Base-by-base conservation (phyloP, 1,140 invertebrate genomes). In the Danaus melanippus region DNA sequence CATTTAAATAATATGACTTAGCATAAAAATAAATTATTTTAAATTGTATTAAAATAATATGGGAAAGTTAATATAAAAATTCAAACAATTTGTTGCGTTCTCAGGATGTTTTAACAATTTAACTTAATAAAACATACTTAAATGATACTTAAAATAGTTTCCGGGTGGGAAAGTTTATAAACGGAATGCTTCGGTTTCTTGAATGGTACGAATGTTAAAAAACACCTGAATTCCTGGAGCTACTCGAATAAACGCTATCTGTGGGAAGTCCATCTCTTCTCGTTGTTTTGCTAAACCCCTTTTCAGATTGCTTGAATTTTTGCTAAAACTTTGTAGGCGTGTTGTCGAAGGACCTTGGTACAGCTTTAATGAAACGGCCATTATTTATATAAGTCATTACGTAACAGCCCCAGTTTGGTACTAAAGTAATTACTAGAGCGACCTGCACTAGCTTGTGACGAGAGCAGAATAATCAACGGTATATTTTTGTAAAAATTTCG, bases 401-500 rank as follows among this genome's bases (percentile, higher is more conserved):
- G 21, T 32, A 32, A 32, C 43, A 42, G 53, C 55, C 48, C 52
- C 65, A 67, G 58, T 71, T 74, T 56, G 51, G 53, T 64, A 67
- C 67, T 52, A 56, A 67, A 58, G 66, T 62, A 73, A 72, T 79
- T 72, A 73, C 73, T 74, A 79, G 71, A 77, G 64, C 47, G 52
- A 66, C 63, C 50, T 69, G 67, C 67, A 73, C 68, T 75, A 69
- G 69, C 67, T 59, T 69, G 61, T 68, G 65, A 72, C 64, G 66
- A 60, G 62, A 67, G 50, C 51, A 52, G 64, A 69, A 69, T 74
- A 71, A 71, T 74, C 58, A 59, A 62, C 58, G 62, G 60, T 64
- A 58, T 64, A 70, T 76, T 78, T 76, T 78, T 50, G 62, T 73
- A 74, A 74, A 71, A 69, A 67, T 79, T 74, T 66, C 71, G 56